A percentile compares a stretch with the other conserved stretches of the same genome.
Conservation (phyloP, 2,113 vertebrate genomes). For the Ammodytes dubius region DNA sequence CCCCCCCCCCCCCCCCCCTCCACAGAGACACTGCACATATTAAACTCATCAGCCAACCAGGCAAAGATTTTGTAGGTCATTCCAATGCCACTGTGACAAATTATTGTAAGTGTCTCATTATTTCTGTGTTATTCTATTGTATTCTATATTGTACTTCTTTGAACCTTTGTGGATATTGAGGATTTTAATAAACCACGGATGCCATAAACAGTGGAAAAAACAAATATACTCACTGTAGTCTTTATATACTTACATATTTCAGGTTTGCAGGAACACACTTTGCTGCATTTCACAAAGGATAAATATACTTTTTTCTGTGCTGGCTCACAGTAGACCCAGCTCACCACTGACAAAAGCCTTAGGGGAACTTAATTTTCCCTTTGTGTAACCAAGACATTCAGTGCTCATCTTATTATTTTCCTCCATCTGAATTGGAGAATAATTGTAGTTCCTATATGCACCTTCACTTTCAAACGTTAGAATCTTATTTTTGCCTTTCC, state of each 20-base stretch:
- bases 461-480: neutral
- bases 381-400: neutral
- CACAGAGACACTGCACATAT: neutral
- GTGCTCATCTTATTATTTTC: constrained; percentile 6
- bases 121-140: neutral
- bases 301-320: constrained; percentile 33
- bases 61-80: constrained; percentile 7
- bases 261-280: neutral
- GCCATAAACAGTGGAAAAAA: neutral
- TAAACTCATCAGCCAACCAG: neutral
- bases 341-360: constrained; percentile 24
- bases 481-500: neutral
- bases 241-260: neutral
- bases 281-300: neutral
- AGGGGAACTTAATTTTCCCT: constrained; percentile 22
- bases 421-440: constrained; percentile 8
- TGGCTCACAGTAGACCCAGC: constrained; percentile 2
- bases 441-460: constrained; percentile 10
- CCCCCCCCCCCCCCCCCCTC: neutral
- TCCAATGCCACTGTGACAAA: neutral
- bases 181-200: neutral
- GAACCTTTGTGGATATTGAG: neutral
- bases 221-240: neutral
- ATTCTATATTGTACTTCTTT: neutral
- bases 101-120: neutral